Percentiles rank a stretch among this genome's conserved stretches.
Conservation (phyloP, 92 coral and sea anemone genomes). For the Zoanthus gigantus region DNA sequence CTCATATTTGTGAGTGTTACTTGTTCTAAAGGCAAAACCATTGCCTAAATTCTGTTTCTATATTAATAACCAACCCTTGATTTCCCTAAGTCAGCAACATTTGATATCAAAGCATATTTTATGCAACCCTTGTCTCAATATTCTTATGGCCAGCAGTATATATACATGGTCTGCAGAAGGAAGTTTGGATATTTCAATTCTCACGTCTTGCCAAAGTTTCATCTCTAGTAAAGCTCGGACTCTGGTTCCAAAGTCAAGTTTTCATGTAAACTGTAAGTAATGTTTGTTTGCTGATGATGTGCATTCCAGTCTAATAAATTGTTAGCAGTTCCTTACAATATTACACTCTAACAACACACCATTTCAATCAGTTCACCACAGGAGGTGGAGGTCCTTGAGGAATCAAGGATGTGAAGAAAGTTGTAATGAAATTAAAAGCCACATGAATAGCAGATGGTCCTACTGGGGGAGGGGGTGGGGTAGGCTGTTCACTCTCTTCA, state of each 20-base stretch:
- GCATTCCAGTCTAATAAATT: not conserved
- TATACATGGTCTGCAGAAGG: not conserved
- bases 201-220: not conserved
- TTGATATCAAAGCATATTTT: not conserved
- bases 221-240: not conserved
- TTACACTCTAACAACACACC: conserved; percentile 3
- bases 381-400: conserved; percentile 74
- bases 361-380: conserved; percentile 21
- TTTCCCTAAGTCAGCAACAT: not conserved
- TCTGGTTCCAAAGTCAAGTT: not conserved
- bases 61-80: not conserved
- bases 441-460: conserved; percentile 84
- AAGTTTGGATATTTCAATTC: not conserved
- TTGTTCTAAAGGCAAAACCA: no score
- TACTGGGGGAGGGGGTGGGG: conserved; percentile 76
- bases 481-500: conserved; percentile 52
- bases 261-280: not conserved
- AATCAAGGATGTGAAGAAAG: conserved; percentile 93
- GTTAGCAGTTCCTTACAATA: not conserved
- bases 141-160: not conserved
- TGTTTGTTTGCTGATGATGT: not conserved
- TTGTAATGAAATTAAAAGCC: conserved; percentile 83
- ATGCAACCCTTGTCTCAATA: not conserved
- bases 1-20: no score
- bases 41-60: not conserved